Evolutionary conservation across 2,797 vertebrate genomes (phyloP), one percentile per base, ranked within the genome.

Genomic region (Arnoldichthys spilopterus): DNA sequence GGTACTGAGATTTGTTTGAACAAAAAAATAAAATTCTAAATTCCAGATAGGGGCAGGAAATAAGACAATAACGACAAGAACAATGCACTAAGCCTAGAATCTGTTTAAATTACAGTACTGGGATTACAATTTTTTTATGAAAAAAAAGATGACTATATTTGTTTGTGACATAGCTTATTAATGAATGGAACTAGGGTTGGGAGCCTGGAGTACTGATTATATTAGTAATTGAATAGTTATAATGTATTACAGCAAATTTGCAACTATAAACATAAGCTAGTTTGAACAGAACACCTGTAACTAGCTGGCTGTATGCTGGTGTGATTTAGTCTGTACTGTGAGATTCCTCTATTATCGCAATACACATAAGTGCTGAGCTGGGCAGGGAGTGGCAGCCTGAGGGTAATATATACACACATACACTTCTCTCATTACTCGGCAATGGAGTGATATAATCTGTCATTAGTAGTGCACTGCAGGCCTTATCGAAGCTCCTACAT

Each of bases 361-460:
- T 12, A 58, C 26, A 61, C 4, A 61, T 18, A 28, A 30, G 6
- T 61, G 20, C 20, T 24, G 18, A n/a, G 32, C 26, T 34, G 28
- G 16, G 16, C 61, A n/a, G 34, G 61, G 61, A 64, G 61, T 34
- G 30, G 59, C 26, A 34, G 26, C 28, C 58, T 30, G 28, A 30
- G 61, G 32, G 34, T 9, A 64, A 64, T 22, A 12, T 20, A 66
- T 34, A 64, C 32, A n/a, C n/a, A n/a, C n/a, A n/a, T n/a, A 66
- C 63, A 43, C 32, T 22, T 45, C 37, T 43, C 34, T 40, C 11
- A 43, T 40, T 66, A 43, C n/a, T 24, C 63, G 4, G 5, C n/a
- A 43, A 34, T 66, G 63, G 20, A 5, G 20, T 43, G 34, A 66
- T 66, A 66, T 40, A 22, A 66, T 64, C 32, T 20, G 32, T 66